A percentile compares a stretch with the other conserved stretches of the same genome.
Evolutionary conservation across 2,797 vertebrate species (phyloP).

Genomic region (Eidolon dupreanum): DNA sequence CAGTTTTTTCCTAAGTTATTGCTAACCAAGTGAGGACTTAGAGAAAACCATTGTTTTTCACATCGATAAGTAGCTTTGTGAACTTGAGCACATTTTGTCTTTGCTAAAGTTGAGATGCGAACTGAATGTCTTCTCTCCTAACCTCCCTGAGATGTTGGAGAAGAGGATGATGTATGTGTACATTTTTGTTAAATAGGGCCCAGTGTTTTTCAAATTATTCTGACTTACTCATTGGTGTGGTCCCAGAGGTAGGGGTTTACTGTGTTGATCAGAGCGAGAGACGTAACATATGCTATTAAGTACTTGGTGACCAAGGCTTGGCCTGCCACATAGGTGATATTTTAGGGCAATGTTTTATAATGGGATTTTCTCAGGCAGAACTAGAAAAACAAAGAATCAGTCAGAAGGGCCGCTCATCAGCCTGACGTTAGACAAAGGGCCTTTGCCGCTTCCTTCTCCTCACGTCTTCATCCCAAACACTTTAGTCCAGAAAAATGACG

Average conservation of each 20-base stretch:
- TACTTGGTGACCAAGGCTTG: background rate
- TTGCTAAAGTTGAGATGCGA: background rate
- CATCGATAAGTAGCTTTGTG: background rate
- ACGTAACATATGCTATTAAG: background rate
- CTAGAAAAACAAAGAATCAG: background rate
- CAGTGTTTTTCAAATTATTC: background rate
- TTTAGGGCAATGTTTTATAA: background rate
- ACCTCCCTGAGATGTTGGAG: background rate
- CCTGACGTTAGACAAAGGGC: too few species aligned
- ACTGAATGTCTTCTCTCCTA: background rate
- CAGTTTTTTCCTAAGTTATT: background rate
- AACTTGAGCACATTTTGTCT: background rate
- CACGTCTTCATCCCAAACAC: background rate
- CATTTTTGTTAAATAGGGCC: background rate
- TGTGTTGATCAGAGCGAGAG: background rate
- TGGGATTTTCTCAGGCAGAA: background rate
- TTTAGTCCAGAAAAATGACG: background rate
- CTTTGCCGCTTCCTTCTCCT: background rate
- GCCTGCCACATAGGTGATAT: background rate
- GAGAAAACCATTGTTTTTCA: background rate
- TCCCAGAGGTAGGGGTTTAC: background rate
- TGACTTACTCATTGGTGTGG: background rate
- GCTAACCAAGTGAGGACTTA: background rate
- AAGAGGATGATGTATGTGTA: background rate
- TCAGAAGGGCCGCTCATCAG: background rate